A percentile compares a stretch with the other conserved stretches of the same genome.
Conservation (phyloP, 2,797 vertebrate genomes). For the Enteromius argenteus region DNA sequence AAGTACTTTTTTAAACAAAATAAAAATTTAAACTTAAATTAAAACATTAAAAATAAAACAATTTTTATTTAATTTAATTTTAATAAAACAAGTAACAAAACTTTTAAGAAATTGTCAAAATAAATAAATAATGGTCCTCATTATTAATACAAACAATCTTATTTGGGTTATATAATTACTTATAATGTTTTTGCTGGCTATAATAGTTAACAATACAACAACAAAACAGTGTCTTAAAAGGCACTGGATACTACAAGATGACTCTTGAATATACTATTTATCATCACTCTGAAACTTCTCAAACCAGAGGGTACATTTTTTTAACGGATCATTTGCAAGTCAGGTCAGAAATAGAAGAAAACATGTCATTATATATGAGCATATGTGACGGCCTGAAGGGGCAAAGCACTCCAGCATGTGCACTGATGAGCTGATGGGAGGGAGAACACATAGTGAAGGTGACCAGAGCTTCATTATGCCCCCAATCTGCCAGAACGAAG, state of each 20-base stretch:
- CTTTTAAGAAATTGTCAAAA: too few relatives aligned
- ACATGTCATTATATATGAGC: not conserved
- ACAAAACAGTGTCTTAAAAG: not conserved
- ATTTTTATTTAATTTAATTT: not conserved
- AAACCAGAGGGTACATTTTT: not conserved
- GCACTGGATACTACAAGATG: not conserved
- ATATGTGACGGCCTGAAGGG: conserved; percentile 44
- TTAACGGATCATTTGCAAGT: conserved; percentile 6
- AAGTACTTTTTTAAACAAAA: not conserved
- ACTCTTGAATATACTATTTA: not conserved
- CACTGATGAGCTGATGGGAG: conserved; percentile 32
- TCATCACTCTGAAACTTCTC: not conserved
- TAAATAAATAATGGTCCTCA: not conserved
- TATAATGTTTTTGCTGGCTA: not conserved
- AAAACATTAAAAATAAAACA: not conserved
- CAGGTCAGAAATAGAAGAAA: conserved; percentile 12
- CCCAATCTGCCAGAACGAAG: conserved; percentile 52
- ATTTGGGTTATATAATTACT: not conserved
- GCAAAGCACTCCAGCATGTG: conserved; percentile 5
- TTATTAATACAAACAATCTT: not conserved
- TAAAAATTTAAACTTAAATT: too few relatives aligned
- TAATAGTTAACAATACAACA: not conserved
- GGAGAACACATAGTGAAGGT: conserved; percentile 44
- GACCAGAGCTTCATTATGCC: conserved; percentile 45
- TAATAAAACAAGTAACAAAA: not conserved